Base-by-base conservation (phyloP, 2,113 vertebrate genomes). In the Ondatra zibethicus region DNA sequence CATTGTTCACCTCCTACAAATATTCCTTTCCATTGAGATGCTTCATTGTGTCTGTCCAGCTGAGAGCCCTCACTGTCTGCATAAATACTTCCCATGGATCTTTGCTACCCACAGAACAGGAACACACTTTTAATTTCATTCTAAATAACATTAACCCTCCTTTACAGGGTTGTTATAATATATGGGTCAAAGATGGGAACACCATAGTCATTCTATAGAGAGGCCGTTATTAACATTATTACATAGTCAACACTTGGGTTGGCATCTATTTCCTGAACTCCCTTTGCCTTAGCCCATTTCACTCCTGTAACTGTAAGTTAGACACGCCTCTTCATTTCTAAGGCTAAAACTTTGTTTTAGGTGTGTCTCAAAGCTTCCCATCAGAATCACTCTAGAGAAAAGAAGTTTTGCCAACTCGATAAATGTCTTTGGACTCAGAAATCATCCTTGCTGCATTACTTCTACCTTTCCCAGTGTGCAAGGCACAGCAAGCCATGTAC, bases 371-470 rank as follows among this genome's bases (percentile, higher is more conserved):
- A 77, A 45, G 7, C 6, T 42, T 89, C 8, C 11, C 19, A 61
- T 92, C 72, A 78, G 81, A 75, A 27, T 14, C 61, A 47, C 36
- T 91, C 58, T 86, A 66, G 75, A 86, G 58, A 91, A 89, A 88
- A 65, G 31, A 86, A 86, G 72, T 58, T 75, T 36, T 63, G 47
- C 42, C 5, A 27, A 66, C 52, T 93, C 55, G 58, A 12, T 91
- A 9, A 65, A 93, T 81, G 80, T 88, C 36, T 65, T 91, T 42
- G 0, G 7, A 70, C 31, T 84, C 73, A 87, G 36, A 72, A 45
- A 50, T 33, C 9, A 77, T 78, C 12, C 39, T 23, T 36, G 84
- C 42, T 70, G 12, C 13, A 92, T 93, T 68, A 73, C 61, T 42
- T 88, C 50, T 50, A 88, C 31, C 19, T 86, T 84, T 89, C n/a